Base-by-base conservation (phyloP, 2,113 vertebrate species). In the Trichechus manatus region DNA sequence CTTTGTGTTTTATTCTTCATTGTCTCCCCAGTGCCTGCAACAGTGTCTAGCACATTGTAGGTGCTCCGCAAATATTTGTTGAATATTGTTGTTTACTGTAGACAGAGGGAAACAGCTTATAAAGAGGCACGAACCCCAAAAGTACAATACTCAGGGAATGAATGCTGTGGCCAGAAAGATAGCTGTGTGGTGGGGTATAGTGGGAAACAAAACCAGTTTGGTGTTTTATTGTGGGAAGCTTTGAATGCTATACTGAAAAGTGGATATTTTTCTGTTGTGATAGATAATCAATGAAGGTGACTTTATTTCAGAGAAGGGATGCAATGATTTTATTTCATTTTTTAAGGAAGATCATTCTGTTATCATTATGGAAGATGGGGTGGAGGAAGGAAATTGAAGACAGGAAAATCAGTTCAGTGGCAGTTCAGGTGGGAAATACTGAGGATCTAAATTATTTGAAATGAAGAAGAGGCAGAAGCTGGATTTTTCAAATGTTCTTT, bases 401-500 rank as follows among this genome's bases (percentile, higher is more conserved):
- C 7, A 25, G 33, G 68, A 87, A 84, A 70, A 83, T 63, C 27
- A 39, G 39, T 50, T 20, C n/a, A 78, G 72, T 44, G 63, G 53
- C 27, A 39, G 39, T 50, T 20, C n/a, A 78, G 72, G 53, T 72
- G 53, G 36, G 39, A 92, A 92, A 64, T 72, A 82, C 44, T 83
- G 22, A 87, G 36, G 87, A 63, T 74, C 3, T 87, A 19, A 61
- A 72, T 96, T 84, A 88, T 88, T 56, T 96, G 53, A 84, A 81
- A 39, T 39, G 39, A 59, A 47, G 59, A 90, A 25, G 31, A 79
- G 80, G 50, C 31, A 64, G 53, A 56, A 63, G 53, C 61, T 84
- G 44, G 42, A 72, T 79, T 94, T 83, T 94, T 88, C 70, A 74
- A 94, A 14, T 83, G 61, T 72, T 83, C 31, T 63, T 91, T 87